Conservation (phyloP, 2,797 vertebrate genomes). For the Selene dorsalis region DNA sequence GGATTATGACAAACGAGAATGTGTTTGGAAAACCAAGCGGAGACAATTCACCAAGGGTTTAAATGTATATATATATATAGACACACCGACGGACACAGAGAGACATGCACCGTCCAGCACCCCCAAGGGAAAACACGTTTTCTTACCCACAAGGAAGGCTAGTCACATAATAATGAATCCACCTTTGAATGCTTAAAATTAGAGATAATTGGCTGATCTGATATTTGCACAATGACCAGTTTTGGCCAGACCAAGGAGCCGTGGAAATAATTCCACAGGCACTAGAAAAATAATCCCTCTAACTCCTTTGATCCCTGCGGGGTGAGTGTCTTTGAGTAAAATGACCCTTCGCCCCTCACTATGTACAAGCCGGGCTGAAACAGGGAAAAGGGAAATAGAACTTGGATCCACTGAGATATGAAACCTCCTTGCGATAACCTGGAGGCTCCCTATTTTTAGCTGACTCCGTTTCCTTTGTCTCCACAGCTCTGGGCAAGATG, state of each 20-base stretch:
- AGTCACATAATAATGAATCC: constrained; percentile 1
- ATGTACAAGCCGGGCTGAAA: constrained; percentile 38
- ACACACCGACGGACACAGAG: constrained; percentile 1
- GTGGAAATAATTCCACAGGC: constrained; percentile 57
- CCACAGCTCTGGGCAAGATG: constrained; percentile 47
- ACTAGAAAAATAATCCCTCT: constrained; percentile 58
- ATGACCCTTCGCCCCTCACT: constrained; percentile 52
- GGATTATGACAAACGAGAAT: constrained; percentile 37
- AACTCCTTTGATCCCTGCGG: constrained; percentile 62
- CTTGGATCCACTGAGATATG: constrained; percentile 62
- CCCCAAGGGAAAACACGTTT: background rate
- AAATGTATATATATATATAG: background rate
- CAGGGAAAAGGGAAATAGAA: constrained; percentile 34
- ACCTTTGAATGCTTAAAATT: constrained; percentile 38
- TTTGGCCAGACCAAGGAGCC: constrained; percentile 46
- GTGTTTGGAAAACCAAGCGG: constrained; percentile 19
- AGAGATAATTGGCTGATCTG: constrained; percentile 50
- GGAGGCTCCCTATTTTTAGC: constrained; percentile 69
- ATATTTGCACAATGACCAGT: constrained; percentile 37
- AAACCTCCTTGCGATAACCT: constrained; percentile 64
- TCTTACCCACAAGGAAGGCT: constrained; percentile 1
- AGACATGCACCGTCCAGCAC: background rate
- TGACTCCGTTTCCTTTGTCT: constrained; percentile 49
- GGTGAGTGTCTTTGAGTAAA: constrained; percentile 43
- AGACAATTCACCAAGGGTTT: constrained; percentile 20